Evolutionary conservation across 2,113 vertebrate genomes (phyloP).

Genomic region (Poeciliopsis occidentalis): DNA sequence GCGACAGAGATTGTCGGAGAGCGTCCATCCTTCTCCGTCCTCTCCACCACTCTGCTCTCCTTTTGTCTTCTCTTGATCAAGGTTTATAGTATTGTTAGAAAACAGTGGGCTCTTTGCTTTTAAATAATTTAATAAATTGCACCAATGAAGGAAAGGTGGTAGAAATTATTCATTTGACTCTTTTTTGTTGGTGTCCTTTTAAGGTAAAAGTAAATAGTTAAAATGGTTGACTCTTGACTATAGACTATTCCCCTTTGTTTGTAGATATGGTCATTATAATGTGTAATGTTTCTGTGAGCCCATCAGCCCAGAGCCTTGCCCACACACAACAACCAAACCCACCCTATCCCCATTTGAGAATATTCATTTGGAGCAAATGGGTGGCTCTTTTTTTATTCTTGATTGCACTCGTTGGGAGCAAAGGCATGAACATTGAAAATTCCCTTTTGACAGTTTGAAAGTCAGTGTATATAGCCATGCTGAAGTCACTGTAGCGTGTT

Average conservation of each 20-base stretch:
- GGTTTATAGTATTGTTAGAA: slow-evolving; percentile 7
- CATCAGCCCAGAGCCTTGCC: slow-evolving; percentile 21
- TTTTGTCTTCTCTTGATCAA: slow-evolving; percentile 13
- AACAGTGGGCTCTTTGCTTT: slow-evolving; percentile 24
- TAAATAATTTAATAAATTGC: slow-evolving; percentile 34
- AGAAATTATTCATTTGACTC: slow-evolving; percentile 14
- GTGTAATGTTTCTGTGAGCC: slow-evolving; percentile 12
- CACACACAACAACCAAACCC: background rate
- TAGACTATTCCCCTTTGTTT: background rate
- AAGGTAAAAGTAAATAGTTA: slow-evolving; percentile 9
- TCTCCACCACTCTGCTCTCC: slow-evolving; percentile 1
- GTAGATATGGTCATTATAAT: slow-evolving; percentile 14
- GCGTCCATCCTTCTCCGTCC: slow-evolving; percentile 13
- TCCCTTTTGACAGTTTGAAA: slow-evolving; percentile 47
- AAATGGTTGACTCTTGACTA: background rate
- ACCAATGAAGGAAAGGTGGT: slow-evolving; percentile 6
- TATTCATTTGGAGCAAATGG: slow-evolving; percentile 16
- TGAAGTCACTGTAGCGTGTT: slow-evolving; percentile 32
- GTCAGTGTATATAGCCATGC: slow-evolving; percentile 21
- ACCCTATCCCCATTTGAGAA: background rate
- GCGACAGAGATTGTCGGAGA: slow-evolving; percentile 71
- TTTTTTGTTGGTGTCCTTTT: too few relatives aligned
- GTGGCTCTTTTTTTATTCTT: slow-evolving; percentile 23
- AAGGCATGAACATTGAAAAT: slow-evolving; percentile 45
- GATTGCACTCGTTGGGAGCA: slow-evolving; percentile 41